A percentile compares a stretch with the other conserved stretches of the same genome.
Conservation (phyloP, 2,113 vertebrate genomes). For the Blennius ocellaris region DNA sequence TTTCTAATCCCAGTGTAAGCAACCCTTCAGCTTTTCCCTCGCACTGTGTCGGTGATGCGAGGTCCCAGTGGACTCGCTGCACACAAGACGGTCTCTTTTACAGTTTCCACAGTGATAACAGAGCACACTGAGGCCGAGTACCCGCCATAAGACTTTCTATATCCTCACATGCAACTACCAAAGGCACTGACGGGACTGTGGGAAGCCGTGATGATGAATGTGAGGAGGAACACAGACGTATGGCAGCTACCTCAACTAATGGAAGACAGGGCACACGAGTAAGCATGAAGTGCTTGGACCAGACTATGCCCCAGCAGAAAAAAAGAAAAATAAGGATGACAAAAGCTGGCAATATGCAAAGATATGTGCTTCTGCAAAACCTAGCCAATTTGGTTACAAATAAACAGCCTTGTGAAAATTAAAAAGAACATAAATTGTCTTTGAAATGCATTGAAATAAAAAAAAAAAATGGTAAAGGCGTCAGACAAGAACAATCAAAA, state of each 20-base stretch:
- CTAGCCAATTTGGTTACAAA: too few relatives aligned
- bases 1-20: constrained; percentile 22
- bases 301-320: constrained; percentile 8
- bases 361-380: too few relatives aligned
- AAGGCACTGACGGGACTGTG: constrained; percentile 1
- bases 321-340: too few relatives aligned
- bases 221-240: not conserved
- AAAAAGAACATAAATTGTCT: too few relatives aligned
- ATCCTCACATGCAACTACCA: constrained; percentile 17
- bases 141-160: constrained; percentile 16
- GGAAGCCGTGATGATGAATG: constrained; percentile 22
- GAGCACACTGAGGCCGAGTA: constrained; percentile 41
- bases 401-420: too few relatives aligned
- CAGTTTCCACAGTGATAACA: constrained; percentile 66
- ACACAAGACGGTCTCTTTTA: constrained; percentile 35
- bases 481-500: not conserved
- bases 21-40: constrained; percentile 21
- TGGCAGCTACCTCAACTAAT: constrained; percentile 1
- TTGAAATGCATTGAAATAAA: too few relatives aligned
- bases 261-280: not conserved
- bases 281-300: not conserved
- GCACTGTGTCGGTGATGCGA: constrained; percentile 36
- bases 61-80: constrained; percentile 27
- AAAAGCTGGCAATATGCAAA: too few relatives aligned
- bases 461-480: too few relatives aligned